Evolutionary conservation across 2,113 vertebrate genomes (phyloP).

Genomic region (Martes martes): DNA sequence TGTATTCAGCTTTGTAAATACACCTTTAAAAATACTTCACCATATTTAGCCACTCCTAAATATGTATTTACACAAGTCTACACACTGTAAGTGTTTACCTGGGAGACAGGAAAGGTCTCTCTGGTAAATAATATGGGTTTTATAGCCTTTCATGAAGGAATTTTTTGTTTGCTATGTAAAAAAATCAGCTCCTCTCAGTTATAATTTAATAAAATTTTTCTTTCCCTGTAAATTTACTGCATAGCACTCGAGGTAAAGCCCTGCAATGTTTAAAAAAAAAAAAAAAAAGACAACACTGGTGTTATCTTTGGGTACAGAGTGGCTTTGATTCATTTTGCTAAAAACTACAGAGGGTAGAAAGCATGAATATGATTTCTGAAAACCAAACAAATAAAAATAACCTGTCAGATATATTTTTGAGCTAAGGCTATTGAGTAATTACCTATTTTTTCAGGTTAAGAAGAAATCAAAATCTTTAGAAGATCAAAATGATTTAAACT

Average conservation of each 20-base stretch:
- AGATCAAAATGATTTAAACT: conserved; percentile 26
- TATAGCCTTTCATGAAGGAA: conserved; percentile 78
- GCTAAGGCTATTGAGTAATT: conserved; percentile 1
- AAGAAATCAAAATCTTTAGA: conserved; percentile 35
- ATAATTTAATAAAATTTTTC: conserved; percentile 75
- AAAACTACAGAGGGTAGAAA: conserved; percentile 32
- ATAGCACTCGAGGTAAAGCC: conserved; percentile 70
- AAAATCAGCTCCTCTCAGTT: conserved; percentile 67
- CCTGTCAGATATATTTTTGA: conserved; percentile 44
- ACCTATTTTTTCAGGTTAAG: conserved; percentile 11
- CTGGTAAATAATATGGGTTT: conserved; percentile 77
- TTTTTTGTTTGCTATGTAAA: conserved; percentile 79
- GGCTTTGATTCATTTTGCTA: conserved; percentile 61
- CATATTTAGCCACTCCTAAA: conserved; percentile 82
- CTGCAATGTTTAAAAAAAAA: conserved; percentile 27
- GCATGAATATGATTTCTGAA: conserved; percentile 47
- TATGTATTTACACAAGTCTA: conserved; percentile 82
- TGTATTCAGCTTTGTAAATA: conserved; percentile 84
- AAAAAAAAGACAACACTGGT: conserved; percentile 29
- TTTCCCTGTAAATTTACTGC: conserved; percentile 66
- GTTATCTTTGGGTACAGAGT: conserved; percentile 54
- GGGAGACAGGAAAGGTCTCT: conserved; percentile 82
- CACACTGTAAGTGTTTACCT: conserved; percentile 80
- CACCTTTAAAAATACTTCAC: conserved; percentile 78
- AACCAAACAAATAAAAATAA: conserved; percentile 56